Evolutionary conservation across 2,797 vertebrate species (phyloP), one percentile per base, ranked within the genome.

Genomic region (Channa striata): DNA sequence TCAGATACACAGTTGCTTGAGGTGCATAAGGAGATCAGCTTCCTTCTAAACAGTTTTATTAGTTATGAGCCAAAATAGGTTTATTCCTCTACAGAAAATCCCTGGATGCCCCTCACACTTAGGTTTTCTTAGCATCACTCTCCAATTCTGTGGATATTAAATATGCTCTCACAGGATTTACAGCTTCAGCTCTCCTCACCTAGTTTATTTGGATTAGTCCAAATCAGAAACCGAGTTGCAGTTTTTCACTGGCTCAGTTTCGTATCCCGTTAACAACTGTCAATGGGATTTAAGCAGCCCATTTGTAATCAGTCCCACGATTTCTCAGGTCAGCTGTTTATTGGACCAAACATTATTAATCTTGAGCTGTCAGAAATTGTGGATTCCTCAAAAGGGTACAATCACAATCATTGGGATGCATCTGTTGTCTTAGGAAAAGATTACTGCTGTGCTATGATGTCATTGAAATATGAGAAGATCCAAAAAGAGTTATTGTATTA

Each of bases 261-360:
- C 66, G 68, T 77, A 70, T 64, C 63, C 75, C 67, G 77, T 85
- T 81, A 84, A 58, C 68, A 21, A 70, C 58, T 59, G 81, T 81
- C 81, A 68, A 48, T 23, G 23, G 66, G 51, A 60, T 83, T 77
- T 86, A 75, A 84, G 67, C 69, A 84, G 84, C 63, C 85, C 63
- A 77, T 88, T 87, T 88, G 82, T 84, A 87, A 87, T 84, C 88
- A 78, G 78, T 80, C 83, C 72, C 66, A 54, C 40, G 19, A 72
- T 60, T 78, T 78, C 76, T 72, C 80, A 13, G 72, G 80, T 91
- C 85, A 84, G 87, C 80, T 71, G 70, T 73, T 83, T 74, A 85
- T 86, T 56, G 65, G 77, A 69, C 72, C 80, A 86, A 88, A 76
- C 86, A 73, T 78, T 69, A 85, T 88, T 81, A 82, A 90, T 91